A percentile compares a stretch with the other conserved stretches of the same genome.
Evolutionary conservation across 2,888 invertebrate species (phyloP).

Genomic region (Eubasilissa splendida): DNA sequence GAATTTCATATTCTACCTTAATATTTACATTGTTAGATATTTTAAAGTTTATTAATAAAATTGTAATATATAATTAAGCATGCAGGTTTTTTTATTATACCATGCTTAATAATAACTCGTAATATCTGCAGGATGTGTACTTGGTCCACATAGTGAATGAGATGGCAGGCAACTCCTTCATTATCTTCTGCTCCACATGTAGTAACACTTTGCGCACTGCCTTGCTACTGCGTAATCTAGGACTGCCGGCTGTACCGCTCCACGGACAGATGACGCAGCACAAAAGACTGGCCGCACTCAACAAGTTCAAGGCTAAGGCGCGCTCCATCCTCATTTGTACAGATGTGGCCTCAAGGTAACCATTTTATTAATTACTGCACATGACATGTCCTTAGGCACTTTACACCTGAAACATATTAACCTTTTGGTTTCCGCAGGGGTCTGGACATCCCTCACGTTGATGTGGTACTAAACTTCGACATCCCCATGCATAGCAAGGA

Average conservation of each 20-base stretch:
- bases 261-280: conserved; percentile 99
- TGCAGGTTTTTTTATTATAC: background rate
- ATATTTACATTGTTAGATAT: no score
- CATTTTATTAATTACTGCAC: background rate
- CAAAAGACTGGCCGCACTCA: conserved; percentile 93
- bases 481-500: conserved; percentile 99
- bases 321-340: conserved; percentile 97
- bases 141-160: conserved; percentile 96
- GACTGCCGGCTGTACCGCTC: conserved; percentile 95
- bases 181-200: conserved; percentile 98
- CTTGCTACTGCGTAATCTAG: conserved; percentile 89
- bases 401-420: background rate
- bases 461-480: conserved; percentile 97
- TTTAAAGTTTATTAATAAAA: no score
- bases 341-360: conserved; percentile 95
- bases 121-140: conserved; percentile 86
- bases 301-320: conserved; percentile 95
- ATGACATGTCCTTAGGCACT: background rate
- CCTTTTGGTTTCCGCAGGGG: conserved; percentile 76
- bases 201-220: conserved; percentile 92
- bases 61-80: background rate
- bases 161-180: conserved; percentile 94
- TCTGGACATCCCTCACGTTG: conserved; percentile 98
- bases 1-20: no score
- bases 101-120: background rate